Evolutionary conservation across 2,888 invertebrate genomes (phyloP), one percentile per base, ranked within the genome.

Genomic region (Rambutsinella grinnellia): DNA sequence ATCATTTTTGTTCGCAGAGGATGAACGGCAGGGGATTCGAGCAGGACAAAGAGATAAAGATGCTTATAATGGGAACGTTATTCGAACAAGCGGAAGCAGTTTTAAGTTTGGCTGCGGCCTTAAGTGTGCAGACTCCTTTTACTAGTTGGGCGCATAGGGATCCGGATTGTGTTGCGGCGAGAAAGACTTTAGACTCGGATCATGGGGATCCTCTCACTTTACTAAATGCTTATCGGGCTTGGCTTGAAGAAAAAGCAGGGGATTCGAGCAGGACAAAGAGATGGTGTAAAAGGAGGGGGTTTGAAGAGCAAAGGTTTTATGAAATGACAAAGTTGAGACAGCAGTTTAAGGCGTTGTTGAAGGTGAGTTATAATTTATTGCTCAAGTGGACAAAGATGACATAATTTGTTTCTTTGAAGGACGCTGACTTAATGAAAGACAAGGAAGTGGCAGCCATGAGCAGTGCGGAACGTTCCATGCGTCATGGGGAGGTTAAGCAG

Each of bases 301-400:
- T 99, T 6, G 99, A 99, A 87, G 99, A 99, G 86, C 98, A 99
- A 86, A 88, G 99, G 23, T 93, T 99, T 85, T 99, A 98, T 85
- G 99, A 99, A 87, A 93, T 97, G 85, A 95, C 94, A 0, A 99
- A 99, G 88, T 88, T 99, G 5, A 90, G 96, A 44, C 90, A 92
- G 24, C 99, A 99, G 87, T 94, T 97, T 84, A 90, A 93, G 85
- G 92, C 93, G 68, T 89, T 97, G 75, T 88, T 97, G 15, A 91
- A 91, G 88, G 93, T 92, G n/a, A 78, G 27, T n/a, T 57, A 53
- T 1, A 46, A 17, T 44, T 19, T 23, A 17, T 3, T 19, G 17
- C 3, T 36, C 58, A n/a, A 5, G 3, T 6, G 36, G 19, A 28
- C 13, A n/a, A 36, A 47, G 1, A 15, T 21, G 13, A 19, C 13